Conservation (phyloP, 1,140 invertebrate species). For the Bombus consobrinus region DNA sequence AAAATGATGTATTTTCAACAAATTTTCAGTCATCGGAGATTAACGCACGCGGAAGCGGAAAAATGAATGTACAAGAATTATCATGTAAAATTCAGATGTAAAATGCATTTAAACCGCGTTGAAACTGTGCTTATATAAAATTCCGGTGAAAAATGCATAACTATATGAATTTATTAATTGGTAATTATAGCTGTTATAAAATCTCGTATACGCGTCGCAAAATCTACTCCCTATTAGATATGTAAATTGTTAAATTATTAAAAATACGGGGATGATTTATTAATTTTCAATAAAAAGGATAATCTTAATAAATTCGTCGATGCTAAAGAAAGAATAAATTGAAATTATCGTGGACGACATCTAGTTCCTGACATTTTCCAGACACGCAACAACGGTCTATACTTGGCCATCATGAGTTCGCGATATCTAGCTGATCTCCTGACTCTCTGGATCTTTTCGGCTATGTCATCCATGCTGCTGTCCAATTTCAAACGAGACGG, state of each 20-base stretch:
- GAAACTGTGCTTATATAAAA: not conserved
- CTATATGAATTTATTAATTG: not conserved
- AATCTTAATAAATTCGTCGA: not conserved
- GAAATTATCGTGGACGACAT: constrained; percentile 7
- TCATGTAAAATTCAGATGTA: not conserved
- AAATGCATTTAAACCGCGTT: not conserved
- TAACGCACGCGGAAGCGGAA: not conserved
- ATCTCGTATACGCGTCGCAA: too few species aligned
- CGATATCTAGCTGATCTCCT: constrained; percentile 24
- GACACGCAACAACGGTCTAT: constrained; percentile 5
- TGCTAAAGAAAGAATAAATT: not conserved
- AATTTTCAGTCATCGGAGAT: not conserved
- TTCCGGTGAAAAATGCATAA: not conserved
- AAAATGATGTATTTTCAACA: not conserved
- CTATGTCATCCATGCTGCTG: constrained; percentile 24
- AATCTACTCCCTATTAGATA: not conserved
- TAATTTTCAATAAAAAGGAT: not conserved
- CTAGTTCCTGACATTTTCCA: constrained; percentile 8
- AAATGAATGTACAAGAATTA: not conserved
- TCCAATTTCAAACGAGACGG: constrained; percentile 1
- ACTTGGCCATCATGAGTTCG: constrained; percentile 40
- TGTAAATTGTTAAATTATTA: not conserved
- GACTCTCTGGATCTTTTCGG: constrained; percentile 23
- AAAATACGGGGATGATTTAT: not conserved
- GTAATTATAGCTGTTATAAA: too few species aligned